Conservation (phyloP, 1,140 invertebrate species). For the Drosophila simulans region DNA sequence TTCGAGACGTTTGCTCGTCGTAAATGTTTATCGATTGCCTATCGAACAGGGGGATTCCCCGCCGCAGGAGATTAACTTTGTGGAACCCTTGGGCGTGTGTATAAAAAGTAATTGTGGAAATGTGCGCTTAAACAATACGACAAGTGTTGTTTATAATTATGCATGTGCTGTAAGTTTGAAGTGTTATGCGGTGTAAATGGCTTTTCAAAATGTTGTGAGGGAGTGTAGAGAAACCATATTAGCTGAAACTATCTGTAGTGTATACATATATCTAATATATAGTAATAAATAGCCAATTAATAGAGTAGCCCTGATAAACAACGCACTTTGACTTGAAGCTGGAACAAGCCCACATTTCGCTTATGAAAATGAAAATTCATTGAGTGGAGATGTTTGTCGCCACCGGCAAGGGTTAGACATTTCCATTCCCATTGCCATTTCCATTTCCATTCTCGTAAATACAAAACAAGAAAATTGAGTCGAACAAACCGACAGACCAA, state of each 20-base stretch:
- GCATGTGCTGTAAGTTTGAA: background rate
- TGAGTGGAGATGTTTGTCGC: constrained; percentile 29
- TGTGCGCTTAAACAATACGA: constrained; percentile 23
- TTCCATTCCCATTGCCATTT: background rate
- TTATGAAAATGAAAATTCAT: constrained; percentile 59
- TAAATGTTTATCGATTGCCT: constrained; percentile 63
- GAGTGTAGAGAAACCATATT: background rate
- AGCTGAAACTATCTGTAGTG: background rate
- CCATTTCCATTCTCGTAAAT: constrained; percentile 12
- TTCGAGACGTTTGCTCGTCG: constrained; percentile 37
- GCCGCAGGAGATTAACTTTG: constrained; percentile 4
- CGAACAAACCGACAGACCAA: background rate
- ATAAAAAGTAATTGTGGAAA: constrained; percentile 34
- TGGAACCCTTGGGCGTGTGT: background rate
- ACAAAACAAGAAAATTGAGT: constrained; percentile 23
- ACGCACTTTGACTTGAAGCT: constrained; percentile 9
- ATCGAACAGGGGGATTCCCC: constrained; percentile 30
- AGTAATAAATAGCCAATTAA: no score
- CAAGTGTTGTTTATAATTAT: constrained; percentile 6
- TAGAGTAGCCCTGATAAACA: background rate
- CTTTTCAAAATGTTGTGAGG: no score
- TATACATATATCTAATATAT: no score
- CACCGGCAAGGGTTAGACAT: constrained; percentile 36
- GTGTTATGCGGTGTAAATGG: background rate
- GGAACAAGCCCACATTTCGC: constrained; percentile 49